These are phyloP conservation scores for Nycticebus coucang DNA, from an alignment of 2,113 vertebrate species.

Conservation along the genomic window DNA sequence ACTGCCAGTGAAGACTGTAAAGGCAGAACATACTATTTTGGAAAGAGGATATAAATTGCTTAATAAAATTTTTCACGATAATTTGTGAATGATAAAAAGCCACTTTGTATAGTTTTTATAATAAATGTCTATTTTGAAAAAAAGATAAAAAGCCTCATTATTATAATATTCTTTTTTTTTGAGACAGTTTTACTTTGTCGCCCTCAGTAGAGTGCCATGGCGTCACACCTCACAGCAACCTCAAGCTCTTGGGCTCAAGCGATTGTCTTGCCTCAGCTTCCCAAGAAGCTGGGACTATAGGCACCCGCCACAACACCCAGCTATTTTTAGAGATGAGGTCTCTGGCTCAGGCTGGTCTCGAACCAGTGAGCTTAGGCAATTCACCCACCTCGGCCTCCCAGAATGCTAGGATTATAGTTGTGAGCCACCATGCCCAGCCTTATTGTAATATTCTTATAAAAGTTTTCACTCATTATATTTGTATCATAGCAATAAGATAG, in stretches of 20 bases:
- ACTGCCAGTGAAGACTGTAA: neutral
- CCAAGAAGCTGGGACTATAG: too few species aligned
- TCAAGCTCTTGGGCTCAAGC: too few species aligned
- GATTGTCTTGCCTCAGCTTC: too few species aligned
- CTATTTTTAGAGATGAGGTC: too few species aligned
- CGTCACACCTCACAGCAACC: too few species aligned
- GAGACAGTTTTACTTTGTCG: too few species aligned
- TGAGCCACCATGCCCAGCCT: neutral
- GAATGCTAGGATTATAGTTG: too few species aligned
- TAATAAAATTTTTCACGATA: constrained; percentile 44
- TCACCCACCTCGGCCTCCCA: too few species aligned
- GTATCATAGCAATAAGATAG: neutral
- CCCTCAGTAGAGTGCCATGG: too few species aligned
- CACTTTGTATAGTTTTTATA: constrained; percentile 83
- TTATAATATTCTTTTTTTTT: neutral
- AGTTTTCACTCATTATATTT: neutral
- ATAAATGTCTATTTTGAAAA: constrained; percentile 83
- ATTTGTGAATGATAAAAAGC: constrained; percentile 64
- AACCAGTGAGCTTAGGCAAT: too few species aligned
- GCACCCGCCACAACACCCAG: too few species aligned
- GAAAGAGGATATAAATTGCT: constrained; percentile 5
- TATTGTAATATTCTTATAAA: neutral
- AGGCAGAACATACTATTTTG: neutral
- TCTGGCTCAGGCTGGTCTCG: too few species aligned
- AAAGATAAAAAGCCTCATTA: constrained; percentile 42